Conservation (phyloP, 2,113 vertebrate genomes). For the Cryptotis parvus region DNA sequence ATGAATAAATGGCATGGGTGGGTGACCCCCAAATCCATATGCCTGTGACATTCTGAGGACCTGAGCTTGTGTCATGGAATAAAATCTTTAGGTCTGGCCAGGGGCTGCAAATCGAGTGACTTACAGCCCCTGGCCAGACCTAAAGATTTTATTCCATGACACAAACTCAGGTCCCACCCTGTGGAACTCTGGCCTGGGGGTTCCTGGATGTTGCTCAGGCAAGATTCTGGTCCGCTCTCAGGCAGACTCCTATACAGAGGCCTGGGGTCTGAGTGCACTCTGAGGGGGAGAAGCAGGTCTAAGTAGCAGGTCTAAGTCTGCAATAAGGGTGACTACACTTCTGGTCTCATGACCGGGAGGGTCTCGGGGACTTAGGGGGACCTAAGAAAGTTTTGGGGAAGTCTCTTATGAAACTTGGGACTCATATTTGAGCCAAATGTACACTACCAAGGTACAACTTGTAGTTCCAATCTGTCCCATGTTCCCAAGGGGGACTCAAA, state of each 20-base stretch:
- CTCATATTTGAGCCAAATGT: neutral
- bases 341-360: neutral
- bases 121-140: no score
- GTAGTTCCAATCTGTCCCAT: neutral
- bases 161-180: neutral
- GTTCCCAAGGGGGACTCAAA: neutral
- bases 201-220: no score
- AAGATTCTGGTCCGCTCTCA: neutral
- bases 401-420: neutral
- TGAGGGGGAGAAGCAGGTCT: neutral
- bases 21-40: neutral
- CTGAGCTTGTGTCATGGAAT: neutral
- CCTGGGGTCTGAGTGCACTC: neutral
- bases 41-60: neutral
- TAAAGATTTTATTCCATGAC: no score
- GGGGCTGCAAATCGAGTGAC: fast-evolving
- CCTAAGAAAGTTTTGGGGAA: neutral
- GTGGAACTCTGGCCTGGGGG: neutral
- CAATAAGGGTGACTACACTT: neutral
- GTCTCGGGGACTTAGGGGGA: neutral
- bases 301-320: neutral
- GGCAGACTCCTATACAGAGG: no score
- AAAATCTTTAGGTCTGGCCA: fast-evolving
- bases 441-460: neutral
- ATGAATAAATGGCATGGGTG: no score